phyloP scores from a whole-genome alignment of 2,113 vertebrate genomes.

The Dipodomys merriami region DNA sequence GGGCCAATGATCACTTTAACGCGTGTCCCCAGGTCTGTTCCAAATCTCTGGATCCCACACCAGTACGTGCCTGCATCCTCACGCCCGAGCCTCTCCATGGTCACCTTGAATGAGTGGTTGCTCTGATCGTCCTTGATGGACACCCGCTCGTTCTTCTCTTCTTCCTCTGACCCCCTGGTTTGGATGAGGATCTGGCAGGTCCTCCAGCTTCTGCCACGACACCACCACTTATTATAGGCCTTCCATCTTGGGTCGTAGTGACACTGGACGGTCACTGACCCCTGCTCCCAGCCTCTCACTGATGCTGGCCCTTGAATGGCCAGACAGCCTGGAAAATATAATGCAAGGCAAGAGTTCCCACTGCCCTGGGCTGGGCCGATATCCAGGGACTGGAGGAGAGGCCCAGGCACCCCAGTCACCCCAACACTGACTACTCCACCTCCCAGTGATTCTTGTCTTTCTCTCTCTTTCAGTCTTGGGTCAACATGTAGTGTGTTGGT shows the following conservation, averaged over 20 bases:
- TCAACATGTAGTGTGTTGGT: neutral
- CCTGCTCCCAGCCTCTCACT: neutral
- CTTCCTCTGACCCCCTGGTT: fast-evolving
- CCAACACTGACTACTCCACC: fast-evolving
- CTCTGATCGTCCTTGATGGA: conserved; percentile 62
- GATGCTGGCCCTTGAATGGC: neutral
- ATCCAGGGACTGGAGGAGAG: no score
- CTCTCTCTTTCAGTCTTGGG: neutral
- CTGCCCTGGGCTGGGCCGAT: fast-evolving
- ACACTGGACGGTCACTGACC: neutral
- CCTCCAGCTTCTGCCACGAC: fast-evolving
- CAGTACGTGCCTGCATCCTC: conserved; percentile 59
- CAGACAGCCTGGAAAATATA: conserved; percentile 71
- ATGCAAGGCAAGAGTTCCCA: neutral
- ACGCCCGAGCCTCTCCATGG: conserved; percentile 49
- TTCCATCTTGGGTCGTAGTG: neutral
- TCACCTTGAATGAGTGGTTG: neutral
- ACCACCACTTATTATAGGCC: conserved; percentile 71
- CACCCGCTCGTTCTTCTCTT: neutral
- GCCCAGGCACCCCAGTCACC: fast-evolving
- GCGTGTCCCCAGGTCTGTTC: neutral
- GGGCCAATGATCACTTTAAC: conserved; percentile 55
- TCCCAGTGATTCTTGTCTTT: neutral
- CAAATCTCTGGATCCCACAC: neutral
- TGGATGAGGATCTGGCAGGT: neutral